These are phyloP conservation scores for Columba livia DNA, from an alignment of 2,113 vertebrate species.

Conservation along the genomic window DNA sequence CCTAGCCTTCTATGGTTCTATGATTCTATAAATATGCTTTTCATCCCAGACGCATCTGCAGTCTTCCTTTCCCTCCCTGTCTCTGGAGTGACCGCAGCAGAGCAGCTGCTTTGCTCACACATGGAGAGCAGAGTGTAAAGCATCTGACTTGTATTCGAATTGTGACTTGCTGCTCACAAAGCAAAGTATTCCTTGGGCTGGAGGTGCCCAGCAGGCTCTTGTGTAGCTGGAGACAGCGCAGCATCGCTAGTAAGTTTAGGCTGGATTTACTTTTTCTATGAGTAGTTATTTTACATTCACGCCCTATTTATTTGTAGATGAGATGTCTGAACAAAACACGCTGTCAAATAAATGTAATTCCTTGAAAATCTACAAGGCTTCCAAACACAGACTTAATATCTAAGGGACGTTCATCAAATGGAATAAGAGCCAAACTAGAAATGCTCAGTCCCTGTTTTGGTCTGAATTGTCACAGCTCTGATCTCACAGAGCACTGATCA, in stretches of 20 bases:
- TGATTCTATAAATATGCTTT: background rate
- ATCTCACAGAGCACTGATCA: background rate
- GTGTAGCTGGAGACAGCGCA: background rate
- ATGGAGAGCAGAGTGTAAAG: background rate
- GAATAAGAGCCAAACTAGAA: background rate
- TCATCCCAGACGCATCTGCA: background rate
- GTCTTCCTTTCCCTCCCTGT: background rate
- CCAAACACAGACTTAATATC: background rate
- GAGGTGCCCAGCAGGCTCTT: background rate
- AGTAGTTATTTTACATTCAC: background rate
- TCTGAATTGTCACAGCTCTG: background rate
- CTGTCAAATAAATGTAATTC: background rate
- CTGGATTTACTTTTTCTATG: background rate
- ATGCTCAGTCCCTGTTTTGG: background rate
- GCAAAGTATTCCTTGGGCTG: background rate
- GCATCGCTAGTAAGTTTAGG: background rate
- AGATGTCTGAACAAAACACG: background rate
- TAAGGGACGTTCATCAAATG: background rate
- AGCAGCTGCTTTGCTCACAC: background rate
- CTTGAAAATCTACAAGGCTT: background rate
- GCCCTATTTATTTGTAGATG: background rate
- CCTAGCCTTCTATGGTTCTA: too few species aligned
- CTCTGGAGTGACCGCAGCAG: background rate
- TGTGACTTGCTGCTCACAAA: background rate
- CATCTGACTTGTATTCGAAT: background rate